Conservation (phyloP, 2,797 vertebrate species). For the Halcyon smyrnensis region DNA sequence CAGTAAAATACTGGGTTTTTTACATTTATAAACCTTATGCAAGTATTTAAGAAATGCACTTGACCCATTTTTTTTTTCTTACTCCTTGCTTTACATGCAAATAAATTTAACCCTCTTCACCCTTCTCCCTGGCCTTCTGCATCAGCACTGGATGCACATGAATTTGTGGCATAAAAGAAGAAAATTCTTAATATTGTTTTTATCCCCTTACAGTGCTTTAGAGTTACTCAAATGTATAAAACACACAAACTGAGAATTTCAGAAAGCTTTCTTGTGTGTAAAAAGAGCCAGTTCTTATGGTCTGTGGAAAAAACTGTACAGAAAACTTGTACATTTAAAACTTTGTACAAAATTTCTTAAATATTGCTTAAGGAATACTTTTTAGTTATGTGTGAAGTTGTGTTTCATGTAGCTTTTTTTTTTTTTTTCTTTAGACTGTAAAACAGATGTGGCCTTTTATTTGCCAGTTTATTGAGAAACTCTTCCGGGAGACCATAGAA, state of each 20-base stretch:
- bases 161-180: background rate
- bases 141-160: background rate
- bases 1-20: background rate
- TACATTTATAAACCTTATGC: background rate
- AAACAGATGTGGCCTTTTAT: constrained; percentile 99
- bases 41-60: background rate
- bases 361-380: background rate
- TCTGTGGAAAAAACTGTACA: background rate
- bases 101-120: background rate
- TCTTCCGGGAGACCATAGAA: constrained; percentile 95
- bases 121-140: background rate
- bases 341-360: background rate
- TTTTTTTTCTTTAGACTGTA: constrained; percentile 84
- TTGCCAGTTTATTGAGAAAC: constrained; percentile 95
- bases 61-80: background rate
- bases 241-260: background rate
- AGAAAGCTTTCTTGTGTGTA: background rate
- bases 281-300: background rate
- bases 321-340: background rate
- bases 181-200: background rate
- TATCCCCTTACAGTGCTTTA: background rate
- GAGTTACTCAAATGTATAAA: background rate
- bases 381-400: background rate
- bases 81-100: background rate
- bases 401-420: background rate